Evolutionary conservation across 64 coral and sea anemone species (phyloP), one percentile per base, ranked within the genome.

Genomic region (Porites lutea): DNA sequence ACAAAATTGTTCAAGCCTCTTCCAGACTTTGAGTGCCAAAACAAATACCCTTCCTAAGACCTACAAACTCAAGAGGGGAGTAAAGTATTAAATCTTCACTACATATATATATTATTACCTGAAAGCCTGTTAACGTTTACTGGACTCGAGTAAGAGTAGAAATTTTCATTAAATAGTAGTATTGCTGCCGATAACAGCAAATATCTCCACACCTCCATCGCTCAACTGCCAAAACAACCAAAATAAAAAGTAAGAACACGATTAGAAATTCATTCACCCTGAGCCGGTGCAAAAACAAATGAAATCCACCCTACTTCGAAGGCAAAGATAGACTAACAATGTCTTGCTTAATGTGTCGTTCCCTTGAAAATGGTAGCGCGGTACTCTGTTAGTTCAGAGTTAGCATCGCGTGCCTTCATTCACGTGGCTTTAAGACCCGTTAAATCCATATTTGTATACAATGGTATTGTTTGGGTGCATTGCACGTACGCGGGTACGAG

Each of bases 401-500:
- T 2, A 67, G 22, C 11, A 48, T 65, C 43, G 81, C 61, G 81
- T 84, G 81, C 81, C 43, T 8, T 13, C 9, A 43, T 13, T 50
- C 81, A 84, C 69, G 63, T 49, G 48, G 73, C 19, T 50, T 37
- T 37, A 37, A 37, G 14, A 44, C 63, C 10, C 63, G 5, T 20
- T 52, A 21, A 48, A 84, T 68, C 9, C 62, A 10, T 84, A 46
- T 51, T 84, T 68, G 81, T 63, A 50, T 69, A 68, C 50, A 78
- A 78, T 58, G 19, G 23, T 57, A 78, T 22, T 78, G 75, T 58
- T 84, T 46, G 69, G 46, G 73, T 51, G 51, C 63, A 84, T 84
- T 7, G 2, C 20, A 84, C 81, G 81, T 67, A 50, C 67, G 66
- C 48, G 3, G 51, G 49, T 50, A 6, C 12, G 62, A 6, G 50